phyloP scores from a whole-genome alignment of 2,113 vertebrate genomes.

The Scomber scombrus region DNA sequence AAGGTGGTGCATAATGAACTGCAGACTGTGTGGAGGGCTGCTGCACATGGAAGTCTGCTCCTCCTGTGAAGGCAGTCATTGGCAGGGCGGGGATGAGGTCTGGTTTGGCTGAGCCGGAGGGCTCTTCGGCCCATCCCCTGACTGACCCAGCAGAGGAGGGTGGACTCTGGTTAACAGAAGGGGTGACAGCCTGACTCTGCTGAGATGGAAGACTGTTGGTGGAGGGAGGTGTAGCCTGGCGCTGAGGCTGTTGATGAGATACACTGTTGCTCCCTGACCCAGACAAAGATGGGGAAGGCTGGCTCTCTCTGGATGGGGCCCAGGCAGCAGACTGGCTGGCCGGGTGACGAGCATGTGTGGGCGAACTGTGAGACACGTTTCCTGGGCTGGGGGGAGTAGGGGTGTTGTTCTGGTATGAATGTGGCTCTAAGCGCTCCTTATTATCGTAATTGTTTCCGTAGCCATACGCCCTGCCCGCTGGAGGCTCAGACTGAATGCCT shows the following conservation, averaged over 20 bases:
- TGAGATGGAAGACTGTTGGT: constrained; percentile 63
- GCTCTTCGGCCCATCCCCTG: constrained; percentile 43
- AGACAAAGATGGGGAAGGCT: constrained; percentile 48
- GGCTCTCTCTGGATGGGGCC: constrained; percentile 66
- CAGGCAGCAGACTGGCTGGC: constrained; percentile 58
- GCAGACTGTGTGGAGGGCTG: constrained; percentile 54
- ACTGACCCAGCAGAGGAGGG: constrained; percentile 36
- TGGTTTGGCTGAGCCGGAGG: constrained; percentile 37
- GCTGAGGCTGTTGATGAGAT: constrained; percentile 57
- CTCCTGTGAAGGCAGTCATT: constrained; percentile 74
- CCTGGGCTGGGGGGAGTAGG: constrained; percentile 54
- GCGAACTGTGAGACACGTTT: constrained; percentile 45
- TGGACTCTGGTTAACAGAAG: constrained; percentile 55
- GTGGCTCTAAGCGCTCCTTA: constrained; percentile 68
- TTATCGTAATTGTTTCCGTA: constrained; percentile 82
- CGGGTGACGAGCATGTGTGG: constrained; percentile 62
- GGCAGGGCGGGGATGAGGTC: constrained; percentile 67
- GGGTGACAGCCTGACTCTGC: constrained; percentile 34
- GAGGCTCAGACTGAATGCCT: constrained; percentile 63
- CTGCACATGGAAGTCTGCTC: constrained; percentile 64
- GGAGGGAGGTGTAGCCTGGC: constrained; percentile 61
- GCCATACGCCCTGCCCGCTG: constrained; percentile 58
- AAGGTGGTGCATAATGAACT: constrained; percentile 37
- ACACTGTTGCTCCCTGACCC: constrained; percentile 39
- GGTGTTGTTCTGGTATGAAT: constrained; percentile 67